phyloP scores from a whole-genome alignment of 1,140 invertebrate species.

The Scaptomyza graminum region DNA sequence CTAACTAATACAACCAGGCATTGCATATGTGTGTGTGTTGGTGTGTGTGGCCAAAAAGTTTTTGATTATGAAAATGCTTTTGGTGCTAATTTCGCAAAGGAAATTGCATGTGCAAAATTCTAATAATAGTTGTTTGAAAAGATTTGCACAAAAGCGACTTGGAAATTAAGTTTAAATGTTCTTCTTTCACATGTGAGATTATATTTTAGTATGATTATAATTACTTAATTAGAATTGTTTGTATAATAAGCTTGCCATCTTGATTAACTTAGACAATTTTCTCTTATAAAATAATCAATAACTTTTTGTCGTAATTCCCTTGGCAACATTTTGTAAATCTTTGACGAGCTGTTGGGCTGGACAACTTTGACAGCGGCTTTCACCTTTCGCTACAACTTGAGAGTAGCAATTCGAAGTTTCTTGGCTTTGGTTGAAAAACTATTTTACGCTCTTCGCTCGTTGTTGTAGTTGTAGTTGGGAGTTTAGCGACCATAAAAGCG shows the following conservation, averaged over 20 bases:
- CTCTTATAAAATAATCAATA: neutral
- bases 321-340: neutral
- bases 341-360: neutral
- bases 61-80: constrained; percentile 20
- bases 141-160: neutral
- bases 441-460: constrained; percentile 61
- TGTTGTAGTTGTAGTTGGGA: constrained; percentile 19
- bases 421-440: constrained; percentile 58
- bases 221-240: neutral
- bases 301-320: neutral
- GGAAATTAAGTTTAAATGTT: neutral
- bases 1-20: too few species aligned
- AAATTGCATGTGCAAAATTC: constrained; percentile 17
- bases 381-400: constrained; percentile 18
- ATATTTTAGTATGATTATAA: constrained; percentile 1
- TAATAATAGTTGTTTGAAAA: constrained; percentile 8
- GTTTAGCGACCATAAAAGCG: constrained; percentile 64
- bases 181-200: neutral
- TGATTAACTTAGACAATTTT: neutral
- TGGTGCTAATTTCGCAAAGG: constrained; percentile 17
- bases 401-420: constrained; percentile 10
- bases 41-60: neutral
- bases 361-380: constrained; percentile 53
- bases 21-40: too few species aligned
- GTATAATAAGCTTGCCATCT: neutral